Evolutionary conservation across 2,113 vertebrate species (phyloP).

Genomic region (Hemichromis elongatus): DNA sequence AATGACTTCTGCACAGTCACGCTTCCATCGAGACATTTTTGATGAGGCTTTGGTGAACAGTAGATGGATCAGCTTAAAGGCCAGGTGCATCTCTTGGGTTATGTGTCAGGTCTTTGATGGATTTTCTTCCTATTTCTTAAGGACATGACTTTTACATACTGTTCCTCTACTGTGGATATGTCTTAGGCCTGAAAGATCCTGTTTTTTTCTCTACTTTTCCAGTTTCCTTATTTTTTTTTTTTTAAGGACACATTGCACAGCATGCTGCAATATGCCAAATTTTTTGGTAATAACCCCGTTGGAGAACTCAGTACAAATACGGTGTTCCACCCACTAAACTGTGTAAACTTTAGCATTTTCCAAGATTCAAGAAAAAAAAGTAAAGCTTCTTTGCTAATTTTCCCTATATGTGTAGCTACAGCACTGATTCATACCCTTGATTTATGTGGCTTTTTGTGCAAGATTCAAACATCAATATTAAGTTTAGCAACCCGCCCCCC

Average conservation of each 20-base stretch:
- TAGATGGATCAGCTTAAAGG: neutral
- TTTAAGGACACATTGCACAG: rapidly evolving
- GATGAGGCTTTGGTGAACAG: neutral
- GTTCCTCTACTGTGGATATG: neutral
- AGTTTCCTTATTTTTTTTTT: neutral
- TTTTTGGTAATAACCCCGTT: neutral
- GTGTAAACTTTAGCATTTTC: neutral
- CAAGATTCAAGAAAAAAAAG: neutral
- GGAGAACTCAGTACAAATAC: neutral
- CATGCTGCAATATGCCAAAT: neutral
- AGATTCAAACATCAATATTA: neutral
- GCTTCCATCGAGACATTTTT: neutral
- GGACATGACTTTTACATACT: neutral
- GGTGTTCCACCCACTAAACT: neutral
- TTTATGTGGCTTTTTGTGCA: neutral
- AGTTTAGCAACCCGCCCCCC: neutral
- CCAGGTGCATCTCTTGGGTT: neutral
- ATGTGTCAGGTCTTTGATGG: neutral
- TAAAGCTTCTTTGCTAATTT: neutral
- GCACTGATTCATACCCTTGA: neutral
- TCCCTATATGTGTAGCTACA: neutral
- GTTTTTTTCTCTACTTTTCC: neutral
- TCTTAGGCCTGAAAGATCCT: neutral
- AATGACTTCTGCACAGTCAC: neutral
- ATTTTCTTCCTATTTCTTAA: neutral